phyloP scores from a whole-genome alignment of 1,140 invertebrate species.

The Zelostemma sp. region DNA sequence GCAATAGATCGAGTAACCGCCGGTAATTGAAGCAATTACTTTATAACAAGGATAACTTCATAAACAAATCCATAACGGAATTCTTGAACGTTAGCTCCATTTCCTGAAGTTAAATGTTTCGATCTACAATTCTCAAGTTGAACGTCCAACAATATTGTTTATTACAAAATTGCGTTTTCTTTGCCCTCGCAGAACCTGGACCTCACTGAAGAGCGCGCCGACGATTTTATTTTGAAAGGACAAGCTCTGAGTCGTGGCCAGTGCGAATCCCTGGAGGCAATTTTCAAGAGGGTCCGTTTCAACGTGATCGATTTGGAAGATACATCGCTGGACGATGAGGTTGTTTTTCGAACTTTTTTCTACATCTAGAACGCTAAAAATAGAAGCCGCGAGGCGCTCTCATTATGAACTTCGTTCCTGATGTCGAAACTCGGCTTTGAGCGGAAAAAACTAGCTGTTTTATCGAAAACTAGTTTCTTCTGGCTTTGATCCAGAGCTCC shows the following conservation, averaged over 20 bases:
- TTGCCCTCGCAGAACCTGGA: conserved; percentile 49
- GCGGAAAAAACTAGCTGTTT: too few species aligned
- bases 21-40: conserved; percentile 46
- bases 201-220: conserved; percentile 62
- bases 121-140: conserved; percentile 5
- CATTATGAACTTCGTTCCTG: too few species aligned
- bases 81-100: conserved; percentile 1
- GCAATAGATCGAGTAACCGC: conserved; percentile 35
- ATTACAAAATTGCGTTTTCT: conserved; percentile 22
- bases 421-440: too few species aligned
- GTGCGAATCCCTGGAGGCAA: conserved; percentile 82
- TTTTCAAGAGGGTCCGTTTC: conserved; percentile 83
- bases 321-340: conserved; percentile 80
- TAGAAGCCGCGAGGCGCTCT: too few species aligned
- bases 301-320: conserved; percentile 77
- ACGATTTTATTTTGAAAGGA: conserved; percentile 71
- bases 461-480: neutral
- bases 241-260: conserved; percentile 72
- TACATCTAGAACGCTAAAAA: too few species aligned
- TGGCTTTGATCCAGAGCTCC: too few species aligned
- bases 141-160: neutral
- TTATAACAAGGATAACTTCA: conserved; percentile 36
- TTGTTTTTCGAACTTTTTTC: too few species aligned
- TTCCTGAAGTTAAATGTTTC: conserved; percentile 2
- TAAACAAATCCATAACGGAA: conserved; percentile 14